Conservation (phyloP, 1,140 invertebrate species). For the Paraescarpia echinospica region DNA sequence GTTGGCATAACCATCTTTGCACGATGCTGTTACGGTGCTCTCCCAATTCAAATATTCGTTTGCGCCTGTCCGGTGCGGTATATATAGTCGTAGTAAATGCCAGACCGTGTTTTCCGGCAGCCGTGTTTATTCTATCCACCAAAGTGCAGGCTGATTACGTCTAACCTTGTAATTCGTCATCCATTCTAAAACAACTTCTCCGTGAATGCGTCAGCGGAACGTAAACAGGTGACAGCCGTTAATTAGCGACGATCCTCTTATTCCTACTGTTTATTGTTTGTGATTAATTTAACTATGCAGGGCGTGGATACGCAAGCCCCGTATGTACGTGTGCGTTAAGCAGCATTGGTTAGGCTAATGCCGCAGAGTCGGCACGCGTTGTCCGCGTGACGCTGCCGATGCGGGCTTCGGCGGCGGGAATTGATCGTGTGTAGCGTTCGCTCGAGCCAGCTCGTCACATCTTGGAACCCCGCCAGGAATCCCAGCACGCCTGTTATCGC, state of each 20-base stretch:
- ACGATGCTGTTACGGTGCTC: not conserved
- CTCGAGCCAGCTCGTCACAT: not conserved
- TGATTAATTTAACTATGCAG: not conserved
- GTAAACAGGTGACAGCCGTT: not conserved
- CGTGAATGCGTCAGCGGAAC: not conserved
- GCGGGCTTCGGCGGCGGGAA: not conserved
- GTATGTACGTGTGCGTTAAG: not conserved
- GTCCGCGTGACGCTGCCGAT: not conserved
- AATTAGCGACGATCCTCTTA: not conserved
- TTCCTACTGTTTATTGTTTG: not conserved
- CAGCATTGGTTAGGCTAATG: not conserved
- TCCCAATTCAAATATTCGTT: not conserved
- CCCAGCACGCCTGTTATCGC: not conserved
- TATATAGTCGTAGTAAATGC: not conserved
- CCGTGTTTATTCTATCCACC: not conserved
- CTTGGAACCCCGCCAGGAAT: not conserved
- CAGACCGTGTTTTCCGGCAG: not conserved
- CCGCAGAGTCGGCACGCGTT: not conserved
- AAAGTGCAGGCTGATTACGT: not conserved
- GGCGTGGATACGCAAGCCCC: not conserved
- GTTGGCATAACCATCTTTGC: not conserved
- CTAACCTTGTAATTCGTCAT: not conserved
- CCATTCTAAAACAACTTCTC: not conserved
- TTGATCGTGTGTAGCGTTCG: not conserved
- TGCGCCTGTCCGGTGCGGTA: not conserved